These are phyloP conservation scores for Tubulanus polymorphus DNA, from an alignment of 2,888 invertebrate genomes.

Conservation along the genomic window DNA sequence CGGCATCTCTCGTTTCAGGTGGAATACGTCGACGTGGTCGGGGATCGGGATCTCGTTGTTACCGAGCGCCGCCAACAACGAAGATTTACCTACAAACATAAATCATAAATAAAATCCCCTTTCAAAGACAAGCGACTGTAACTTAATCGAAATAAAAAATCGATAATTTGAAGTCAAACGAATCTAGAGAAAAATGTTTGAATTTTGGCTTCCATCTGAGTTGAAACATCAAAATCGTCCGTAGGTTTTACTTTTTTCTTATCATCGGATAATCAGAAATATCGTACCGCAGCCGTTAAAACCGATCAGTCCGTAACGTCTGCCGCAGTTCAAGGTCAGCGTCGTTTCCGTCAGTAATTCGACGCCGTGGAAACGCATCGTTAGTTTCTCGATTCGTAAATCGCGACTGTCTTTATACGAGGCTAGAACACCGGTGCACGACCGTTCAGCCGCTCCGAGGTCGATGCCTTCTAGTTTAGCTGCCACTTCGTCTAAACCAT, in stretches of 20 bases:
- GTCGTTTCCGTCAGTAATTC: slow-evolving; percentile 94
- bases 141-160: too few species aligned
- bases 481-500: slow-evolving; percentile 64
- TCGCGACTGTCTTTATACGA: slow-evolving; percentile 95
- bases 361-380: slow-evolving; percentile 95
- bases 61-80: slow-evolving; percentile 84
- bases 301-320: slow-evolving; percentile 93
- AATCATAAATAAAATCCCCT: too few species aligned
- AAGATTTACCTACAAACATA: slow-evolving; percentile 75
- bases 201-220: too few species aligned
- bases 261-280: too few species aligned
- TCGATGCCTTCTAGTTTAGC: slow-evolving; percentile 76
- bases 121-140: too few species aligned
- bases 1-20: slow-evolving; percentile 93
- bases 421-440: slow-evolving; percentile 80
- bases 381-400: slow-evolving; percentile 91
- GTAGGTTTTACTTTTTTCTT: too few species aligned
- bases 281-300: slow-evolving; percentile 91
- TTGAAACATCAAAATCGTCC: too few species aligned
- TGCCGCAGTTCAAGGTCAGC: slow-evolving; percentile 93
- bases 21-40: slow-evolving; percentile 94
- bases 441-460: slow-evolving; percentile 73
- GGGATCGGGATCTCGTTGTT: slow-evolving; percentile 93
- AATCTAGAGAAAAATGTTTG: too few species aligned
- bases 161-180: too few species aligned